A percentile compares a stretch with the other conserved stretches of the same genome.
These are phyloP conservation scores for Engystomops pustulosus DNA, from an alignment of 2,113 vertebrate genomes.

Conservation along the genomic window DNA sequence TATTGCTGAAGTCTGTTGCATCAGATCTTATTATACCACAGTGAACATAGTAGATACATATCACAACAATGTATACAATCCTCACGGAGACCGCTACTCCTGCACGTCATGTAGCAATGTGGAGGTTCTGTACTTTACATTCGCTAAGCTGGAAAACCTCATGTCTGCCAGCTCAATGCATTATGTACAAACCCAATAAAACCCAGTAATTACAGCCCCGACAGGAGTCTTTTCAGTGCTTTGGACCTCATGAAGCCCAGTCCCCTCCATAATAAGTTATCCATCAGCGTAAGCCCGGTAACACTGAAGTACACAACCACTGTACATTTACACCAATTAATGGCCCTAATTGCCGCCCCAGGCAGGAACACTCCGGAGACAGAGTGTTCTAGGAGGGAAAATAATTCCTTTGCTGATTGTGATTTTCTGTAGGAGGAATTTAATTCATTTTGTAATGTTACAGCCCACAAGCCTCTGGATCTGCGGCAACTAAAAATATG, in stretches of 20 bases:
- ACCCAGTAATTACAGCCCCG: not conserved
- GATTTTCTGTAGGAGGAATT: not conserved
- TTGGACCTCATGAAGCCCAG: not conserved
- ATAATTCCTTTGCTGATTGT: not conserved
- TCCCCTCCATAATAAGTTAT: not conserved
- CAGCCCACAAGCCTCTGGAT: not conserved
- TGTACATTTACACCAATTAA: not conserved
- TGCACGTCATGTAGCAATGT: too few species aligned
- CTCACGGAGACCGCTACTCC: too few species aligned
- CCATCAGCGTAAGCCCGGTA: not conserved
- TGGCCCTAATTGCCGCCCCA: not conserved
- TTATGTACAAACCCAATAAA: not conserved
- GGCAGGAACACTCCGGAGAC: not conserved
- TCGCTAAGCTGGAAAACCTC: not conserved
- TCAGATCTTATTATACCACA: not conserved
- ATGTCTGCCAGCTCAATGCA: not conserved
- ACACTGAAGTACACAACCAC: not conserved
- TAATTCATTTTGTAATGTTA: not conserved
- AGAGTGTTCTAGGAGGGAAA: not conserved
- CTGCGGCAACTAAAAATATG: not conserved
- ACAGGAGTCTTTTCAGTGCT: not conserved
- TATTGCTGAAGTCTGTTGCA: not conserved
- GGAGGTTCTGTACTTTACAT: too few species aligned
- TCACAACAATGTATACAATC: too few species aligned
- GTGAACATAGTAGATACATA: too few species aligned